Evolutionary conservation across 1,140 invertebrate genomes (phyloP).

Genomic region (Zaprionus ornatus): DNA sequence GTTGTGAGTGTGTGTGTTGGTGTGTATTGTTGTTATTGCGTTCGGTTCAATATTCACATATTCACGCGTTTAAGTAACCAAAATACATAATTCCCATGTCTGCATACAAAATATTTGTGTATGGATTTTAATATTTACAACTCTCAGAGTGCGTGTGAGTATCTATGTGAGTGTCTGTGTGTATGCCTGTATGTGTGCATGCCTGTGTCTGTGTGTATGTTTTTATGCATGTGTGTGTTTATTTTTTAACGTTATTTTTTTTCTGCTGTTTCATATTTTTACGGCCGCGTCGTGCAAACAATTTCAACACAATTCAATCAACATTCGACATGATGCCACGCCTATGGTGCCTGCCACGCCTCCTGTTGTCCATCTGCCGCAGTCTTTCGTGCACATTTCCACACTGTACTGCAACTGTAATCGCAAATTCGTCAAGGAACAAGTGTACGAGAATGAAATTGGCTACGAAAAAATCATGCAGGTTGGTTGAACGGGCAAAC

Average conservation of each 20-base stretch:
- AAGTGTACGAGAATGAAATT: slow-evolving; percentile 85
- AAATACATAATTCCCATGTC: slow-evolving; percentile 67
- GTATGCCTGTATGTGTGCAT: no score
- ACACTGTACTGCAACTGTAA: slow-evolving; percentile 89
- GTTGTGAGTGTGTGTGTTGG: not conserved
- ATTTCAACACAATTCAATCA: slow-evolving; percentile 82
- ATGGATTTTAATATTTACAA: slow-evolving; percentile 75
- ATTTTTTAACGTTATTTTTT: slow-evolving; percentile 29
- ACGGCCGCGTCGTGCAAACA: slow-evolving; percentile 64
- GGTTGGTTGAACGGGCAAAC: slow-evolving; percentile 55
- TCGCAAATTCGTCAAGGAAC: slow-evolving; percentile 85
- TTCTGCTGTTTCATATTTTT: slow-evolving; percentile 65
- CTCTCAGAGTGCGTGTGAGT: not conserved
- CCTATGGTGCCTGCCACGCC: not conserved
- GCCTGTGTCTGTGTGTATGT: not conserved
- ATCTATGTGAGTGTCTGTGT: not conserved
- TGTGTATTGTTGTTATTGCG: not conserved
- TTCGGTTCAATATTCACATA: slow-evolving; percentile 62
- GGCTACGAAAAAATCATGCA: slow-evolving; percentile 84
- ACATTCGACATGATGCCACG: slow-evolving; percentile 66
- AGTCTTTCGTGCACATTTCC: slow-evolving; percentile 87
- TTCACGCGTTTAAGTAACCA: slow-evolving; percentile 67
- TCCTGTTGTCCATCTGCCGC: not conserved
- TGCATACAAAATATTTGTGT: slow-evolving; percentile 64
- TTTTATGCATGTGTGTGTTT: not conserved